Conservation (phyloP, 2,113 vertebrate species). For the rabbit (Oryctolagus cuniculus) region DNA sequence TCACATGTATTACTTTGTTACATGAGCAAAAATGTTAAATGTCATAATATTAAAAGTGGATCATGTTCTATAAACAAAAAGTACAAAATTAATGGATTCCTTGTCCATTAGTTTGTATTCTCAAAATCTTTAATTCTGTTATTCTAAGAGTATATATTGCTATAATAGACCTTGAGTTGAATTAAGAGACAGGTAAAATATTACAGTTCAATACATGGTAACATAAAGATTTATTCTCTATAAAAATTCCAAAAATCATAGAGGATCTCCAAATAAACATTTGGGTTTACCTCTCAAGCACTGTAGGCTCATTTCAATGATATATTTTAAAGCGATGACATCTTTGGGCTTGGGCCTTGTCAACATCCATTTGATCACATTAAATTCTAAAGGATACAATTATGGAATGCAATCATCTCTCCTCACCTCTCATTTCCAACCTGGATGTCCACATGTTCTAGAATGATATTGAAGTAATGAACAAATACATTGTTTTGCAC, state of each 20-base stretch:
- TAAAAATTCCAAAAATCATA: background rate
- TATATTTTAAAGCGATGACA: background rate
- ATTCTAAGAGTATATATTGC: background rate
- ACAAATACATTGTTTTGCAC: background rate
- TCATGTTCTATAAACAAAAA: conserved; percentile 28
- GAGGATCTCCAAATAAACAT: conserved; percentile 39
- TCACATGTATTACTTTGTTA: background rate
- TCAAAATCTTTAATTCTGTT: conserved; percentile 39
- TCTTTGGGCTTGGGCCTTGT: background rate
- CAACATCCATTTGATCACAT: background rate
- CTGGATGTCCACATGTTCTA: background rate
- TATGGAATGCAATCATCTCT: background rate
- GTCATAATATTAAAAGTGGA: background rate
- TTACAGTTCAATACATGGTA: background rate
- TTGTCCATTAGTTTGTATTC: background rate
- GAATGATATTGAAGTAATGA: background rate
- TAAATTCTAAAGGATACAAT: background rate
- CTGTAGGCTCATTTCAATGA: background rate
- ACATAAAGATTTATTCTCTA: background rate
- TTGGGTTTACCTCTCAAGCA: background rate
- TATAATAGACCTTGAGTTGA: background rate
- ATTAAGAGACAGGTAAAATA: conserved; percentile 49
- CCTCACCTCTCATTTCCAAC: background rate
- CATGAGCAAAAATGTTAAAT: conserved; percentile 10
- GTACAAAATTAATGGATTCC: conserved; percentile 42